Base-by-base conservation (phyloP, 2,113 vertebrate genomes). In the Brachyhypopomus occidentalis region DNA sequence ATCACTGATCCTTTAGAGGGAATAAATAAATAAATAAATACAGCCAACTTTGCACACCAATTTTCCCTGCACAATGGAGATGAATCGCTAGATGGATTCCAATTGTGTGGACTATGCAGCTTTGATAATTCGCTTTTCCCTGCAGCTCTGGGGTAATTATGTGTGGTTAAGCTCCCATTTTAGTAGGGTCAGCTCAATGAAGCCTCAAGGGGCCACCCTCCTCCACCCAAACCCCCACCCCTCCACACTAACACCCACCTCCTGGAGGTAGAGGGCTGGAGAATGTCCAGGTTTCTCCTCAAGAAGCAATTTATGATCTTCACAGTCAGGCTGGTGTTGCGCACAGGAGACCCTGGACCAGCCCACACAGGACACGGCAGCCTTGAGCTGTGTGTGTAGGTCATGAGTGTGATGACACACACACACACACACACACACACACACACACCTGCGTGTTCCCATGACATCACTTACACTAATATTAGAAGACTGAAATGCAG, bases 91-190 rank as follows among this genome's bases (percentile, higher is more conserved):
- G 59, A 27, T 3, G 41, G 22, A 41, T 55, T 70, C 30, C 25
- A 23, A 41, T 78, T 78, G 75, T 72, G 69, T 78, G 81, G 69
- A 83, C 75, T 66, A 25, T 73, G 81, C 81, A 78, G 4, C 75
- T 83, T 72, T 38, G 67, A 70, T 72, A 59, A 77, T 45, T 60
- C 22, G 38, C 67, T 36, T 27, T 58, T 48, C 22, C 34, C 25
- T 16, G 38, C 45, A 11, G 20, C 69, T 73, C 56, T 59, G 36
- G 73, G 75, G 60, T 78, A 83, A 83, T 83, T 73, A 66, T 14
- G 11, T 12, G 38, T 41, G 66, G 52, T 82, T 72, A 72, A 77
- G 72, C 5, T 71, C 63, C 34, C 55, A 34, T 48, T 41, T 62
- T 69, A 27, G 67, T 23, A 71, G 23, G 59, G 23, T 83, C 81